phyloP scores from a whole-genome alignment of 2,113 vertebrate species.

The Plecotus auritus region DNA sequence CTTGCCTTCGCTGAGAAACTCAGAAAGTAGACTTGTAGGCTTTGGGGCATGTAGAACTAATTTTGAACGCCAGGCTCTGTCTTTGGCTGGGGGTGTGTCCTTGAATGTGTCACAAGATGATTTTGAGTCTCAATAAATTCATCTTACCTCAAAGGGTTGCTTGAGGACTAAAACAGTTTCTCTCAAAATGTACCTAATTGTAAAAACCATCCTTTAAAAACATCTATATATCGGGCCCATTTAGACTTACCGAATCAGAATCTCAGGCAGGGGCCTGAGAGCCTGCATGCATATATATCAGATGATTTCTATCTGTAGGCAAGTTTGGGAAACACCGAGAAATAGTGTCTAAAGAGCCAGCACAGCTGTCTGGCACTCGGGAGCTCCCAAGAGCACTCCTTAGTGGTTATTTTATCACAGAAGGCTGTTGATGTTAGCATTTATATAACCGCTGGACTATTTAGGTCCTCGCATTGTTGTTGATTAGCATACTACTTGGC shows the following conservation, averaged over 20 bases:
- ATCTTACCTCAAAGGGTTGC: neutral
- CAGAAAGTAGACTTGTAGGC: neutral
- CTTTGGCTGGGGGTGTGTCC: neutral
- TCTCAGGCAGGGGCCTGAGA: neutral
- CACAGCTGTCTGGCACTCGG: neutral
- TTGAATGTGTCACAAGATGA: neutral
- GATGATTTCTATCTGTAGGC: neutral
- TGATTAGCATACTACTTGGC: neutral
- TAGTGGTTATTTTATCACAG: neutral
- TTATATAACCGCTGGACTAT: neutral
- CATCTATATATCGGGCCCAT: neutral
- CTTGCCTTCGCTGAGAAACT: neutral
- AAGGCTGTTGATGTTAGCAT: neutral
- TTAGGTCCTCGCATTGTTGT: neutral
- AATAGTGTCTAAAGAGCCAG: neutral
- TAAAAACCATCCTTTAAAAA: neutral
- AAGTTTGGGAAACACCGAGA: neutral
- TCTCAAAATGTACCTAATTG: neutral
- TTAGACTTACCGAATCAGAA: neutral
- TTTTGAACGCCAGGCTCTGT: neutral
- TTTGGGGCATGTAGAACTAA: neutral
- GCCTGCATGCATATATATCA: neutral
- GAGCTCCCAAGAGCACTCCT: neutral
- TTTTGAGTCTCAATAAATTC: neutral
- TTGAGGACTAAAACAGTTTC: neutral